These are phyloP conservation scores for Mechanitis mazaeus DNA, from an alignment of 2,888 invertebrate genomes.

Conservation along the genomic window DNA sequence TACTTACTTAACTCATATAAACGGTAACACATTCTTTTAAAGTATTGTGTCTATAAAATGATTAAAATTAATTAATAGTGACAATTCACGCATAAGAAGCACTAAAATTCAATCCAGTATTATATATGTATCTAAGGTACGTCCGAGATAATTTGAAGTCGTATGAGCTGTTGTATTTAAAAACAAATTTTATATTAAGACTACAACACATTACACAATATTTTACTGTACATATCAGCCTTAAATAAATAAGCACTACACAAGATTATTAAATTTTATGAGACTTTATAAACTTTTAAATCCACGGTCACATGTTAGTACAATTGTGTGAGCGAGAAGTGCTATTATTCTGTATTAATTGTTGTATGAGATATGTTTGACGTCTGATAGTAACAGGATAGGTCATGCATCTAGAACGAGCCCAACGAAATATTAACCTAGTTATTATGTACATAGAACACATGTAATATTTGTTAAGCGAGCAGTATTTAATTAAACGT, in stretches of 20 bases:
- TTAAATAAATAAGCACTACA: no score
- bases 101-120: not conserved
- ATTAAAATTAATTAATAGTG: no score
- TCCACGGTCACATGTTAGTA: not conserved
- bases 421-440: slow-evolving; percentile 54
- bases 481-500: slow-evolving; percentile 21
- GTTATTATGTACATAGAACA: slow-evolving; percentile 31
- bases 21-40: no score
- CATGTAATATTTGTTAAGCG: slow-evolving; percentile 29
- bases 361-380: slow-evolving; percentile 39
- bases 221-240: no score
- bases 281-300: no score
- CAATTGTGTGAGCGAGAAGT: slow-evolving; percentile 32
- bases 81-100: no score
- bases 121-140: not conserved
- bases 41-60: no score
- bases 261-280: no score
- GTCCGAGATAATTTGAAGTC: not conserved
- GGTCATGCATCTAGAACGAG: slow-evolving; percentile 56
- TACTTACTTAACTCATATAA: no score
- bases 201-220: no score
- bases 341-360: slow-evolving; percentile 42
- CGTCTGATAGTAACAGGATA: slow-evolving; percentile 61
- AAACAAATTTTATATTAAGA: not conserved
- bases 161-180: not conserved